Evolutionary conservation across 2,797 vertebrate species (phyloP).

Genomic region (Xenopus petersii): DNA sequence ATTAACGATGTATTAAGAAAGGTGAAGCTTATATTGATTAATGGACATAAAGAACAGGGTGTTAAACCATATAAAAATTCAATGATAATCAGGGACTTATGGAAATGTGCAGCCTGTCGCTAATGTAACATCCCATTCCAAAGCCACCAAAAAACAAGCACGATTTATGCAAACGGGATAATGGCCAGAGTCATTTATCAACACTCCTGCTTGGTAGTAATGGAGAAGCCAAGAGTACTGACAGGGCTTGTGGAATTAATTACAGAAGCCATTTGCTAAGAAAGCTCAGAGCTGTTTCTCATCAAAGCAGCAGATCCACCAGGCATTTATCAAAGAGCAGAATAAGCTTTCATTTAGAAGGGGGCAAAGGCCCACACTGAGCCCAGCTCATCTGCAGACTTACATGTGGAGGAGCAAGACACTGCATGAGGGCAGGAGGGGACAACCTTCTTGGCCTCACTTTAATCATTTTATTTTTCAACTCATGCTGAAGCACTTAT

Average conservation of each 20-base stretch:
- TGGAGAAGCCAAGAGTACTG: constrained; percentile 50
- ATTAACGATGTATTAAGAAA: constrained; percentile 3
- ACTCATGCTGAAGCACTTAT: constrained; percentile 9
- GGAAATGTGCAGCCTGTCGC: constrained; percentile 7
- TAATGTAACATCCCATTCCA: constrained; percentile 44
- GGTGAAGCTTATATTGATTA: background rate
- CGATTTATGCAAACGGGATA: constrained; percentile 55
- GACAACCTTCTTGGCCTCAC: constrained; percentile 40
- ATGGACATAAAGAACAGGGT: background rate
- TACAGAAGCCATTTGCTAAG: constrained; percentile 54
- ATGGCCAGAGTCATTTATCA: constrained; percentile 59
- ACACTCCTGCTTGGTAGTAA: constrained; percentile 58
- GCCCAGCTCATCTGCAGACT: constrained; percentile 41
- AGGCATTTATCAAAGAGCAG: constrained; percentile 53
- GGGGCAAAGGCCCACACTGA: constrained; percentile 52
- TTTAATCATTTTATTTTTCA: constrained; percentile 48
- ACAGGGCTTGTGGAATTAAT: constrained; percentile 58
- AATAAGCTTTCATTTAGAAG: constrained; percentile 58
- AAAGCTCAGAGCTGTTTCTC: constrained; percentile 40
- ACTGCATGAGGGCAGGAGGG: constrained; percentile 49
- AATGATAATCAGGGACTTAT: constrained; percentile 27
- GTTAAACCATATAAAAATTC: constrained; percentile 20
- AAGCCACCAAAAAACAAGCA: constrained; percentile 56
- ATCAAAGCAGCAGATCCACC: constrained; percentile 25
- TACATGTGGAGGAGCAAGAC: constrained; percentile 37